These are phyloP conservation scores for Tapera naevia DNA, from an alignment of 2,797 vertebrate genomes.

Conservation along the genomic window DNA sequence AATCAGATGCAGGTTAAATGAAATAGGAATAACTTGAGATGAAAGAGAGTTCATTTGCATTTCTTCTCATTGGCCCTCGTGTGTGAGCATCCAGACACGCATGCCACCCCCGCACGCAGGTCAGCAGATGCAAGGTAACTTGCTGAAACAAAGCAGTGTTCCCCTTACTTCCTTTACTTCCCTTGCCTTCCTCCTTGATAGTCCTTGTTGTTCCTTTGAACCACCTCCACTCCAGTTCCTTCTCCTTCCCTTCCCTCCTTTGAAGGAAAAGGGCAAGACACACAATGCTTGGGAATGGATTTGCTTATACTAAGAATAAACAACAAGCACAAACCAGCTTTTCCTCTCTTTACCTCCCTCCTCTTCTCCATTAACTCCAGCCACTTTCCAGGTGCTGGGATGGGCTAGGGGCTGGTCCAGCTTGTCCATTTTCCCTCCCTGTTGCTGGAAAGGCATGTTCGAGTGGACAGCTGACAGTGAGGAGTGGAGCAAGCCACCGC, in stretches of 20 bases:
- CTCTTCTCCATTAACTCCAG: not conserved
- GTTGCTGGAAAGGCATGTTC: not conserved
- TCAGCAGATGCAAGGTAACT: not conserved
- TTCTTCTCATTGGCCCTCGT: not conserved
- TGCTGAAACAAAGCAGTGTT: slow-evolving; percentile 22
- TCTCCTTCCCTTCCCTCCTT: not conserved
- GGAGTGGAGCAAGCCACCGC: not conserved
- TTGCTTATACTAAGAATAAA: not conserved
- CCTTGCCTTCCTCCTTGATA: not conserved
- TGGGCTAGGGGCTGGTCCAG: not conserved
- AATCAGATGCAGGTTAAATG: slow-evolving; percentile 19
- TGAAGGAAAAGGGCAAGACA: not conserved
- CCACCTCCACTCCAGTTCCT: not conserved
- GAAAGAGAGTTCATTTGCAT: slow-evolving; percentile 48
- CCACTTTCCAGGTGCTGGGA: not conserved
- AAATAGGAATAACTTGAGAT: slow-evolving; percentile 38
- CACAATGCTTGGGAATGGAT: not conserved
- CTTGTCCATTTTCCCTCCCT: not conserved
- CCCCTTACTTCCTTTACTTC: not conserved
- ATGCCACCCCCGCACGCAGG: not conserved
- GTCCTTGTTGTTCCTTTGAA: not conserved
- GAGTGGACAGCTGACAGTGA: not conserved
- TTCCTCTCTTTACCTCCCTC: not conserved
- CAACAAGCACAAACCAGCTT: not conserved
- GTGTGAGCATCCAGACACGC: fast-evolving